Evolutionary conservation across 1,140 invertebrate species (phyloP), one percentile per base, ranked within the genome.

Genomic region (Bombus waltoni): DNA sequence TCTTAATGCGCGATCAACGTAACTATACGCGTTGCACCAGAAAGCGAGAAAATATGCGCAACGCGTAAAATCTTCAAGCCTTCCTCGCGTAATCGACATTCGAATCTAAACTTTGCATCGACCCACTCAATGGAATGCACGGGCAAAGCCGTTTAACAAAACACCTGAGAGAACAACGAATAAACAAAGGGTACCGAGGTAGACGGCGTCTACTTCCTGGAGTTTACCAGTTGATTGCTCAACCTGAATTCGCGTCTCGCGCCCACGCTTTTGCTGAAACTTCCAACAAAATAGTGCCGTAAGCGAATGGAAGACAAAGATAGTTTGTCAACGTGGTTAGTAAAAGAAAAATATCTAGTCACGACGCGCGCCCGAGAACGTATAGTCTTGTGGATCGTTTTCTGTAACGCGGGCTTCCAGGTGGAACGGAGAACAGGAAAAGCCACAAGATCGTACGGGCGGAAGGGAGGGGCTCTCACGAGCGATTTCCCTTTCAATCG

Each of bases 401-500:
- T 47, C n/a, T 38, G 35, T 25, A 28, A 66, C 44, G 66, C 32
- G 44, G 47, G 42, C 44, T n/a, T 38, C 25, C 38, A 42, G 59
- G 3, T 57, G 85, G 40, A 72, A 38, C 38, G 28, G 25, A n/a
- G 82, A 87, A 73, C 62, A 85, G 86, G 86, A 84, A 87, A 84
- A 83, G 72, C 62, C 72, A 65, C 57, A 15, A 77, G 74, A 73
- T 85, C 87, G 86, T 70, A 82, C 83, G 62, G 83, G 85, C 90
- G 90, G 88, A 89, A 92, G 89, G 86, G 76, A 87, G 87, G 79
- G 87, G 91, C 81, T 73, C 65, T 89, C 85, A 44, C 47, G 77
- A 65, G 11, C 42, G 80, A 77, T 83, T 82, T 91, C 86, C 90
- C 91, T 93, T 93, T 91, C 87, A 87, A 88, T 88, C 88, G 86